Percentiles rank a stretch among this genome's conserved stretches.
Conservation (phyloP, 2,888 invertebrate genomes). For the Caenorhabditis sp. region DNA sequence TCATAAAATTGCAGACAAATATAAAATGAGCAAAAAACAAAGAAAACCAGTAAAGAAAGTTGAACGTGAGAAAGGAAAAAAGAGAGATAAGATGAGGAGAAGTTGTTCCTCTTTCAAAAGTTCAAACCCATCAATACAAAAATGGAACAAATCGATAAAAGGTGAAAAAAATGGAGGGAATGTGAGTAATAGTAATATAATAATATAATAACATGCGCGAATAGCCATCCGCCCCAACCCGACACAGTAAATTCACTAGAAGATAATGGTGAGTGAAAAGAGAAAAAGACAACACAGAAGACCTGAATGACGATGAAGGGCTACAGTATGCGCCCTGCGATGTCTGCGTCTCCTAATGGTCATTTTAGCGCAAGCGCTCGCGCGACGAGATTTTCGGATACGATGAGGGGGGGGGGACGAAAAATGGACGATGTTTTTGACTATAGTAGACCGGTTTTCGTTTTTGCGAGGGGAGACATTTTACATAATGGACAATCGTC, state of each 20-base stretch:
- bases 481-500: slow-evolving; percentile 1
- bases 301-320: slow-evolving; percentile 10
- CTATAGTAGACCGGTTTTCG: neutral
- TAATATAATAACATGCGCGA: neutral
- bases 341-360: neutral
- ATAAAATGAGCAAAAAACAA: no score
- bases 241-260: neutral
- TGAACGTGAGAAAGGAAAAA: no score
- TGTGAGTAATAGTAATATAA: slow-evolving; percentile 18
- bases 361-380: neutral
- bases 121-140: neutral
- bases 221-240: slow-evolving; percentile 12
- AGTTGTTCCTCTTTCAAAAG: no score
- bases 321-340: neutral
- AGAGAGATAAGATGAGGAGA: no score
- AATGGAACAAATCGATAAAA: slow-evolving; percentile 3
- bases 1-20: no score
- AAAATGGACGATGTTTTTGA: neutral
- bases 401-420: no score
- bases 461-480: neutral
- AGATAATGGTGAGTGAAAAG: neutral
- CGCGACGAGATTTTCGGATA: neutral
- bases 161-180: slow-evolving; percentile 7
- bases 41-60: no score
- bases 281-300: neutral